Evolutionary conservation across 1,140 invertebrate genomes (phyloP).

Genomic region (Drosophila rhopaloa): DNA sequence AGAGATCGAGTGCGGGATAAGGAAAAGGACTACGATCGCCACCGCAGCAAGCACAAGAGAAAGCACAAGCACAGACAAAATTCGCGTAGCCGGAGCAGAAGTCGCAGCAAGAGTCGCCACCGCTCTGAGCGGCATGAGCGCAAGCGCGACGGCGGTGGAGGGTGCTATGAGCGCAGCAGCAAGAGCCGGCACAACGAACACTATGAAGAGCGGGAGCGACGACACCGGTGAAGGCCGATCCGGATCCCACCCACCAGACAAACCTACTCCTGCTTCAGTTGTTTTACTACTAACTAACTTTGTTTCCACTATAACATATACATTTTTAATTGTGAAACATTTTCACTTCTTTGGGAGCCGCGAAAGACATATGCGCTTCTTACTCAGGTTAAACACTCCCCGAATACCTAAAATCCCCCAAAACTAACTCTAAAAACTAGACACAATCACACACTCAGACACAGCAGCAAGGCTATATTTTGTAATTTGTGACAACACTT

Average conservation of each 20-base stretch:
- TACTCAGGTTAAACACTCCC: constrained; percentile 66
- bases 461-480: constrained; percentile 57
- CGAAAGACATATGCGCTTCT: constrained; percentile 10
- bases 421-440: constrained; percentile 20
- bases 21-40: constrained; percentile 53
- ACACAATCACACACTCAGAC: constrained; percentile 41
- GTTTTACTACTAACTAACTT: constrained; percentile 18
- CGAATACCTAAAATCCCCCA: constrained; percentile 14
- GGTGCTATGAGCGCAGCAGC: constrained; percentile 48
- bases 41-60: constrained; percentile 80
- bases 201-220: constrained; percentile 60
- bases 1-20: constrained; percentile 27
- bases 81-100: constrained; percentile 73
- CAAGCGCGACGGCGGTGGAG: constrained; percentile 43
- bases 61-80: constrained; percentile 77
- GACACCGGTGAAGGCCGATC: constrained; percentile 55
- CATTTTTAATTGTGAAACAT: constrained; percentile 14
- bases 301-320: constrained; percentile 13
- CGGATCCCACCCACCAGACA: not conserved
- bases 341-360: constrained; percentile 11
- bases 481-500: constrained; percentile 52
- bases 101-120: constrained; percentile 56
- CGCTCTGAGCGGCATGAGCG: constrained; percentile 39
- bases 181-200: constrained; percentile 58
- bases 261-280: constrained; percentile 16